phyloP scores from a whole-genome alignment of 2,888 invertebrate species.

The Tetranychus piercei region DNA sequence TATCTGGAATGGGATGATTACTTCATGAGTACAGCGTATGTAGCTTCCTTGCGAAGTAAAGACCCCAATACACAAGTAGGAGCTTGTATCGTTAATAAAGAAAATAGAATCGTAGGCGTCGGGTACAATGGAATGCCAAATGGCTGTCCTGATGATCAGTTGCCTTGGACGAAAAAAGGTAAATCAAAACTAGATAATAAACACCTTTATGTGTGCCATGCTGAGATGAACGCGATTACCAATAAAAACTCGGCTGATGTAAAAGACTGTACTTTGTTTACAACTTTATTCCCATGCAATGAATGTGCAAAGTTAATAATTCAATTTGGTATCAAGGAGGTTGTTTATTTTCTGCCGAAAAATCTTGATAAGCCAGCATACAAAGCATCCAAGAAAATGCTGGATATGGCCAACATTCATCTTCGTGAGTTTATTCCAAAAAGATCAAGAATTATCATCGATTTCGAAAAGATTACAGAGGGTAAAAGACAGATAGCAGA shows the following conservation, averaged over 20 bases:
- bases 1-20: slow-evolving; percentile 78
- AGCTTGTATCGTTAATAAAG: slow-evolving; percentile 71
- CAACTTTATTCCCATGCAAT: slow-evolving; percentile 83
- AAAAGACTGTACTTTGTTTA: slow-evolving; percentile 62
- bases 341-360: slow-evolving; percentile 51
- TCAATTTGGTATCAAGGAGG: slow-evolving; percentile 63
- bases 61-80: slow-evolving; percentile 77
- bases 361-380: slow-evolving; percentile 47
- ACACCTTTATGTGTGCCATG: slow-evolving; percentile 71
- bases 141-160: slow-evolving; percentile 65
- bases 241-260: slow-evolving; percentile 66
- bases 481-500: not conserved
- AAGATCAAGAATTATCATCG: slow-evolving; percentile 4
- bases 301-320: slow-evolving; percentile 94
- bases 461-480: not conserved
- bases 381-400: slow-evolving; percentile 59
- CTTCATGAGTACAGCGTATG: slow-evolving; percentile 79
- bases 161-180: slow-evolving; percentile 65
- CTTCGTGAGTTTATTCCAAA: not conserved
- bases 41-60: slow-evolving; percentile 81
- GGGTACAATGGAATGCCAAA: slow-evolving; percentile 95
- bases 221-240: slow-evolving; percentile 88
- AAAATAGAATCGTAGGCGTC: slow-evolving; percentile 70
- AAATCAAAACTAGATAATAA: slow-evolving; percentile 50
- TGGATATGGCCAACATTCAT: slow-evolving; percentile 32